Base-by-base conservation (phyloP, 2,888 invertebrate species). In the Temnothorax ravouxi region DNA sequence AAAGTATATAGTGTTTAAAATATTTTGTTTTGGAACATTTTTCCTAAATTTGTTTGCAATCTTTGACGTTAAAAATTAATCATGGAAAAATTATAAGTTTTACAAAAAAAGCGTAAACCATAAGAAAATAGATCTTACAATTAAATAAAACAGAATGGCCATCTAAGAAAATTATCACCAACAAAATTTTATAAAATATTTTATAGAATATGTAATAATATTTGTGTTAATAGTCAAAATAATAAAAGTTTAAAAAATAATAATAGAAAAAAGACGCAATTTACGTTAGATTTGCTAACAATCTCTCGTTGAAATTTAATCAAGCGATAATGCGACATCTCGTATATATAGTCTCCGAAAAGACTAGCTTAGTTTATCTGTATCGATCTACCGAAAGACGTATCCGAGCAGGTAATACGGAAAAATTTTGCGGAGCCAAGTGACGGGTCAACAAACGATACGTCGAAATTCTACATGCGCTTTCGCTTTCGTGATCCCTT, bases 301-400 rank as follows among this genome's bases (percentile, higher is more conserved):
- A 56, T 72, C 11, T 47, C 9, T 41, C 41, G 8, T 59, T n/a
- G 18, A 56, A 56, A 72, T 72, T 41, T 56, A 59, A 61, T 59
- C n/a, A 13, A 4, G 8, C 59, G n/a, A 18, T 25, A 72, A 72
- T n/a, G 29, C 21, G n/a, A 15, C 9, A 52, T 1, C 11, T 64
- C 11, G 13, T 18, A n/a, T n/a, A n/a, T n/a, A n/a, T n/a, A 38
- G 1, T 34, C 18, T 62, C 3, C 11, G 44, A 11, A 44, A 38
- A 38, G 11, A 13, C 11, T 41, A 44, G 1, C 0, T 74, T 41
- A 15, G 3, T 25, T 25, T 21, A 52, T 71, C 34, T 6, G 29
- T 74, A 44, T 64, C 38, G 11, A 50, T 38, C 18, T 71, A 44
- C 18, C 25, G 25, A 54, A 13, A 41, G 38, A 21, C 47, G 18